phyloP scores from a whole-genome alignment of 2,113 vertebrate genomes.

The Xiphophorus couchianus region DNA sequence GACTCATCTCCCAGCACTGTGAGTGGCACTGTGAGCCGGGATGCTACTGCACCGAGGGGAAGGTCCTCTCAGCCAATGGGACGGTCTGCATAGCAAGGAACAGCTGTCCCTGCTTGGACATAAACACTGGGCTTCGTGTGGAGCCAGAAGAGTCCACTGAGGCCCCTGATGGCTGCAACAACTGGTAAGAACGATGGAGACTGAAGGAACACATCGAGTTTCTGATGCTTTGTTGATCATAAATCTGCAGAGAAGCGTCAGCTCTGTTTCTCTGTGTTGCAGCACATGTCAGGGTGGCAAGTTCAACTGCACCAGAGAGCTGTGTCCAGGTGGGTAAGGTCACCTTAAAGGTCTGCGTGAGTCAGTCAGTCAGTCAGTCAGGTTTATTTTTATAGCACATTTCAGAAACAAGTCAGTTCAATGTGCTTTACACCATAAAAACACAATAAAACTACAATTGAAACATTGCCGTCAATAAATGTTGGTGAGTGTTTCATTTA shows the following conservation, averaged over 20 bases:
- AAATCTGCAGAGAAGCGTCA: neutral
- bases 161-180: slow-evolving; percentile 83
- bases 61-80: slow-evolving; percentile 79
- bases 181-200: slow-evolving; percentile 82
- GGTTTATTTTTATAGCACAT: too few relatives aligned
- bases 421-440: too few relatives aligned
- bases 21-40: slow-evolving; percentile 86
- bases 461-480: too few relatives aligned
- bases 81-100: slow-evolving; percentile 74
- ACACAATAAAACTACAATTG: too few relatives aligned
- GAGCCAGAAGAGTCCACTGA: slow-evolving; percentile 62
- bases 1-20: slow-evolving; percentile 77
- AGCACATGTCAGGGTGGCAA: slow-evolving; percentile 85
- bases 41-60: slow-evolving; percentile 86
- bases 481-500: too few relatives aligned
- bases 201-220: neutral
- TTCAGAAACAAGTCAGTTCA: too few relatives aligned
- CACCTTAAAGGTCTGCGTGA: neutral
- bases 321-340: slow-evolving; percentile 81
- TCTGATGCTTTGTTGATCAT: neutral
- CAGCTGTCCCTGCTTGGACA: slow-evolving; percentile 83
- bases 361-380: too few relatives aligned
- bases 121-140: slow-evolving; percentile 71
- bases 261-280: slow-evolving; percentile 26
- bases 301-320: slow-evolving; percentile 77